These are phyloP conservation scores for Watsonalla binaria DNA, from an alignment of 2,888 invertebrate species.

Conservation along the genomic window DNA sequence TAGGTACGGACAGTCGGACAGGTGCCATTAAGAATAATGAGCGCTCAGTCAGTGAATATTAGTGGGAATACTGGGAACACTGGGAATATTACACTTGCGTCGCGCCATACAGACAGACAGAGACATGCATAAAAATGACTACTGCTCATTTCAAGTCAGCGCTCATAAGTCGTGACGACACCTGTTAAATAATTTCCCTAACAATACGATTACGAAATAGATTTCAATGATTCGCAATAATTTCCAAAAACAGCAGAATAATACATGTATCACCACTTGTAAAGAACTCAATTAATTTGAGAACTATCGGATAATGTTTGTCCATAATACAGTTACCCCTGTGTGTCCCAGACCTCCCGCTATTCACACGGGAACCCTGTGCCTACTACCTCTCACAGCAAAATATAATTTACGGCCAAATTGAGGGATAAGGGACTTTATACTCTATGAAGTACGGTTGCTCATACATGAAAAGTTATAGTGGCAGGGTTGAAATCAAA, in stretches of 20 bases:
- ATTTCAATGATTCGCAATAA: conserved; percentile 1
- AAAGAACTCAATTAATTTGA: background rate
- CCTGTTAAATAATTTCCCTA: too few relatives aligned
- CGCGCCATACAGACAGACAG: too few relatives aligned
- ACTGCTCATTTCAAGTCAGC: too few relatives aligned
- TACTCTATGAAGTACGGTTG: background rate
- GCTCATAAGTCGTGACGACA: too few relatives aligned
- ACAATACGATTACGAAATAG: too few relatives aligned
- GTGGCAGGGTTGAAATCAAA: conserved; percentile 25
- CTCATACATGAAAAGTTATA: background rate
- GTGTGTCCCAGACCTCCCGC: conserved; percentile 22
- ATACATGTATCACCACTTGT: background rate
- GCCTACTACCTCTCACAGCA: conserved; percentile 16
- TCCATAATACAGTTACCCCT: conserved; percentile 11
- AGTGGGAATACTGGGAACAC: too few relatives aligned
- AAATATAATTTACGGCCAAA: conserved; percentile 4
- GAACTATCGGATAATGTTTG: conserved; percentile 1
- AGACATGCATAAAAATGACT: too few relatives aligned
- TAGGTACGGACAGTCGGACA: too few relatives aligned
- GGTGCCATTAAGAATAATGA: too few relatives aligned
- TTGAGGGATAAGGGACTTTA: conserved; percentile 19
- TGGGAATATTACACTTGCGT: too few relatives aligned
- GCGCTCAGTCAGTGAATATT: too few relatives aligned
- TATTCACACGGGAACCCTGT: conserved; percentile 68
- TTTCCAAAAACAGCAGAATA: background rate